Evolutionary conservation across 1,140 invertebrate genomes (phyloP).

Genomic region (Trissolcus basalis): DNA sequence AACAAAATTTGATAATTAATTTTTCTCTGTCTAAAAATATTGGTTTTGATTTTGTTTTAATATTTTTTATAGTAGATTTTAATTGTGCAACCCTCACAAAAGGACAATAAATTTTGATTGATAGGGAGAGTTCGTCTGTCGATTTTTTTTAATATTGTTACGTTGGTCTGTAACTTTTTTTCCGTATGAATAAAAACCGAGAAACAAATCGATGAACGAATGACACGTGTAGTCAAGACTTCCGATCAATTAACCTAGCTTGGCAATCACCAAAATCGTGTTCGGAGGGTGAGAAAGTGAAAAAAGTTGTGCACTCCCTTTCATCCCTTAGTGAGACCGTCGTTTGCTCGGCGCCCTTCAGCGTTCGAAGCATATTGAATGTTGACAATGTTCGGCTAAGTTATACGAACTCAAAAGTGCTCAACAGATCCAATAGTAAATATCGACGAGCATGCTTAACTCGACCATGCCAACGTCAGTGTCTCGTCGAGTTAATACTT

Average conservation of each 20-base stretch:
- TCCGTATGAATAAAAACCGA: too few relatives aligned
- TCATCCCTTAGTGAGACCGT: slow-evolving; percentile 24
- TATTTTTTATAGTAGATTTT: too few relatives aligned
- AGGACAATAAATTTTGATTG: too few relatives aligned
- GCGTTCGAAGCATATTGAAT: slow-evolving; percentile 72
- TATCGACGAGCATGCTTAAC: slow-evolving; percentile 68
- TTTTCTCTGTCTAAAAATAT: too few relatives aligned
- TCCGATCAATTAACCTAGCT: slow-evolving; percentile 70
- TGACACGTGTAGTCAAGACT: slow-evolving; percentile 70
- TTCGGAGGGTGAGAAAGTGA: not conserved
- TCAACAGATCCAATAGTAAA: slow-evolving; percentile 69
- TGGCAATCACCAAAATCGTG: slow-evolving; percentile 45
- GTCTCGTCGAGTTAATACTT: slow-evolving; percentile 66
- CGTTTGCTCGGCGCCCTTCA: slow-evolving; percentile 61
- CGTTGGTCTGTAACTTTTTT: too few relatives aligned
- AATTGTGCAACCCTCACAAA: too few relatives aligned
- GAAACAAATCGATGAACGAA: slow-evolving; percentile 47
- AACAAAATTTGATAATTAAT: too few relatives aligned
- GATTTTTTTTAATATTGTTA: too few relatives aligned
- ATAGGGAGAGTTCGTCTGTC: too few relatives aligned
- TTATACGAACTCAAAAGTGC: slow-evolving; percentile 61
- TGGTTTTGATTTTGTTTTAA: too few relatives aligned
- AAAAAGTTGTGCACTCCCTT: slow-evolving; percentile 14
- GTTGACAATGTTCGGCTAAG: slow-evolving; percentile 63
- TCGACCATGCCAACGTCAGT: slow-evolving; percentile 57